Percentiles rank a stretch among this genome's conserved stretches.
Evolutionary conservation across 2,797 vertebrate genomes (phyloP).

Genomic region (Craterocephalus amniculus): DNA sequence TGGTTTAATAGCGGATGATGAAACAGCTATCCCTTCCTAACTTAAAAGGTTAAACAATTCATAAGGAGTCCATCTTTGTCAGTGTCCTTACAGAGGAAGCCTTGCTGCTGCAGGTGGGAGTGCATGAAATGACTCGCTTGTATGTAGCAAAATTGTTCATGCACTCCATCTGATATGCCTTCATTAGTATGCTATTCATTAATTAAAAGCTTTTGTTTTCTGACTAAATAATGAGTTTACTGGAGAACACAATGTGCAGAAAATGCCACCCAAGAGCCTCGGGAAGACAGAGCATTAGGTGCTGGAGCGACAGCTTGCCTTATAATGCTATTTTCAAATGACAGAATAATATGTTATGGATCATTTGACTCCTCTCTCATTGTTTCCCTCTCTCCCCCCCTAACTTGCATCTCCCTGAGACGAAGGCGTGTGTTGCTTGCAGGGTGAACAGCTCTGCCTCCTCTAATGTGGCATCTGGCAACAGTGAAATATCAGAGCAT

Average conservation of each 20-base stretch:
- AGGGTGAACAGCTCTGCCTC: constrained; percentile 75
- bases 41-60: constrained; percentile 66
- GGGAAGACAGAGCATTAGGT: constrained; percentile 78
- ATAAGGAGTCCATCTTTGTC: constrained; percentile 62
- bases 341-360: constrained; percentile 92
- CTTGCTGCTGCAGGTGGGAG: constrained; percentile 12
- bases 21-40: constrained; percentile 32
- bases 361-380: constrained; percentile 84
- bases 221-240: constrained; percentile 60
- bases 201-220: constrained; percentile 78
- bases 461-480: constrained; percentile 86
- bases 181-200: constrained; percentile 48
- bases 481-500: constrained; percentile 87
- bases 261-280: constrained; percentile 83
- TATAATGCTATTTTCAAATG: constrained; percentile 85
- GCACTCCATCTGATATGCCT: constrained; percentile 6
- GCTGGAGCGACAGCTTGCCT: constrained; percentile 78
- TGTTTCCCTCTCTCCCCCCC: constrained; percentile 8
- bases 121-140: neutral
- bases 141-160: constrained; percentile 1
- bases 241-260: constrained; percentile 51
- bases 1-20: constrained; percentile 42
- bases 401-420: constrained; percentile 70
- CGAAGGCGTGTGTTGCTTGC: constrained; percentile 75
- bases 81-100: constrained; percentile 62